phyloP scores from a whole-genome alignment of 2,113 vertebrate species.

The Leucopsar rothschildi region DNA sequence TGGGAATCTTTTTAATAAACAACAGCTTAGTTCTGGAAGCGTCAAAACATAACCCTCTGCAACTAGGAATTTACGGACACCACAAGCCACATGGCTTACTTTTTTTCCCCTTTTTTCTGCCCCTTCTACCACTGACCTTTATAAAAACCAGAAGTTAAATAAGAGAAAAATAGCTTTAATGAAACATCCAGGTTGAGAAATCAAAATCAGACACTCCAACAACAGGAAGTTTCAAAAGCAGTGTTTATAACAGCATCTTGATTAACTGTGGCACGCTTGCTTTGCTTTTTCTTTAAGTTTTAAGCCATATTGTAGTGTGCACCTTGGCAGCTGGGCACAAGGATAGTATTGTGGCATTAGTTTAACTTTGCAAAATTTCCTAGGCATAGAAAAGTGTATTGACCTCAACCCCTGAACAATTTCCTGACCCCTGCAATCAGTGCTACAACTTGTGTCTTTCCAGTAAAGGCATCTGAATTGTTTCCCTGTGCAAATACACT shows the following conservation, averaged over 20 bases:
- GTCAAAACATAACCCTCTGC: neutral
- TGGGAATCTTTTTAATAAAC: neutral
- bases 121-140: slow-evolving; percentile 2
- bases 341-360: neutral
- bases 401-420: neutral
- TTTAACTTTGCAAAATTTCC: neutral
- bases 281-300: neutral
- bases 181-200: slow-evolving; percentile 58
- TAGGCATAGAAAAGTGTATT: neutral
- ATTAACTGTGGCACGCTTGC: neutral
- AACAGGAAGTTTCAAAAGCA: slow-evolving; percentile 61
- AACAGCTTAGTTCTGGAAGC: neutral
- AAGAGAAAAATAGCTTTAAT: slow-evolving; percentile 34
- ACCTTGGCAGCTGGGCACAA: neutral
- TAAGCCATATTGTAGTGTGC: neutral
- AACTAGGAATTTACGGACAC: neutral
- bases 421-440: neutral
- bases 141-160: slow-evolving; percentile 61
- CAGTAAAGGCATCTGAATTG: neutral
- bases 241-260: neutral
- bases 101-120: slow-evolving; percentile 1
- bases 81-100: neutral
- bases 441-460: neutral
- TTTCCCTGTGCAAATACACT: neutral
- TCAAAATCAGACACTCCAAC: neutral